Conservation (phyloP, 2,888 invertebrate genomes). For the Gerosis bhagava region DNA sequence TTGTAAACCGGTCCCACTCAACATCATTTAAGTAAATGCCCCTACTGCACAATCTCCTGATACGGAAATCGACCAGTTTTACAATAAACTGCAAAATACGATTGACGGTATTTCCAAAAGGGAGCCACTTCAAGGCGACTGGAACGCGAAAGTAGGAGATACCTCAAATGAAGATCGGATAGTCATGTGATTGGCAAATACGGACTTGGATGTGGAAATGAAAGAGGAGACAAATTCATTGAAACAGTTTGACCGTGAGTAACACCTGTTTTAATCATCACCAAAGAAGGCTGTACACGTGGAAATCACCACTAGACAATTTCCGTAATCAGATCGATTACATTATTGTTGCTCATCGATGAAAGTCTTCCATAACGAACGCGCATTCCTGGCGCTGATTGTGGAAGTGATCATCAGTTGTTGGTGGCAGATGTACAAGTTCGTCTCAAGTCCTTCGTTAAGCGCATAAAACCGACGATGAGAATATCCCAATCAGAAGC, state of each 20-base stretch:
- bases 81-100: too few relatives aligned
- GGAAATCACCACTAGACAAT: background rate
- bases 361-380: background rate
- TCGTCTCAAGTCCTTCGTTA: background rate
- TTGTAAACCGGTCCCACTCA: too few relatives aligned
- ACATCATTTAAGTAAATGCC: too few relatives aligned
- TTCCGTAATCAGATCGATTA: background rate
- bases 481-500: too few relatives aligned
- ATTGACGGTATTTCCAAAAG: too few relatives aligned
- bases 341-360: background rate
- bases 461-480: background rate
- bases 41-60: too few relatives aligned
- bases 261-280: background rate
- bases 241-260: background rate
- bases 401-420: background rate
- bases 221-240: background rate
- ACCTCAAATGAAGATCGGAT: background rate
- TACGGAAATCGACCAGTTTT: too few relatives aligned
- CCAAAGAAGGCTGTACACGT: background rate
- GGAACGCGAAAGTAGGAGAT: background rate
- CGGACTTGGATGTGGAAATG: background rate
- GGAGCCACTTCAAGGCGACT: too few relatives aligned
- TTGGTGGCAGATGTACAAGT: background rate
- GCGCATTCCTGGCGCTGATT: background rate
- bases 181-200: background rate